Evolutionary conservation across 2,797 vertebrate species (phyloP).

Genomic region (Enteromius radiatus): DNA sequence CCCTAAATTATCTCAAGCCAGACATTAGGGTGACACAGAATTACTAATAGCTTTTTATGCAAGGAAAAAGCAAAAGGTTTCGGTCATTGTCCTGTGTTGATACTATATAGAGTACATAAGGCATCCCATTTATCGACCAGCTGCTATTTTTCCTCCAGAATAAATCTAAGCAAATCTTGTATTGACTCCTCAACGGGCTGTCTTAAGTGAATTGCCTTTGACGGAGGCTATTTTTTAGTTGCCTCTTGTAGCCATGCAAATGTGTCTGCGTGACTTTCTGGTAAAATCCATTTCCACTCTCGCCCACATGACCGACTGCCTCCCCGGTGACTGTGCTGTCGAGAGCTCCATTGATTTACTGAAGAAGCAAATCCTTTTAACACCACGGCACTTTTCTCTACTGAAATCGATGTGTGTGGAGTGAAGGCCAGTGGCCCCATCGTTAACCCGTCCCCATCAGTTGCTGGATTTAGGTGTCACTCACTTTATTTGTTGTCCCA

Average conservation of each 20-base stretch:
- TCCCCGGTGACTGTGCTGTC: constrained; percentile 65
- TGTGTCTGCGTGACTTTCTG: constrained; percentile 23
- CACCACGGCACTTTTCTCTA: constrained; percentile 63
- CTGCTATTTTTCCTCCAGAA: constrained; percentile 19
- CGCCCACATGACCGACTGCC: constrained; percentile 46
- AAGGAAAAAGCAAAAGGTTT: background rate
- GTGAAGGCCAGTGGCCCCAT: background rate
- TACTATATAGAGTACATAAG: background rate
- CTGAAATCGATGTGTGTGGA: constrained; percentile 34
- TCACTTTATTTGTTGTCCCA: background rate
- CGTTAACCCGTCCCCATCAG: background rate
- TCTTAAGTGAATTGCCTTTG: constrained; percentile 43
- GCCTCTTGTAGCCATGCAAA: constrained; percentile 29
- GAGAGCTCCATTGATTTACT: constrained; percentile 67
- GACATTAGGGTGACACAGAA: constrained; percentile 31
- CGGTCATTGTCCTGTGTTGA: background rate
- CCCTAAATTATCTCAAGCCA: background rate
- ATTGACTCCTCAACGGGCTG: background rate
- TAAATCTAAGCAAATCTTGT: constrained; percentile 33
- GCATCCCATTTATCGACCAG: constrained; percentile 27
- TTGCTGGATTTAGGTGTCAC: background rate
- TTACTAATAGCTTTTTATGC: constrained; percentile 23
- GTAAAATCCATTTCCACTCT: constrained; percentile 47
- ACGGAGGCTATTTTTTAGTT: constrained; percentile 27
- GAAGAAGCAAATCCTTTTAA: constrained; percentile 72